A percentile compares a stretch with the other conserved stretches of the same genome.
These are phyloP conservation scores for Anastatus disparis DNA, from an alignment of 1,140 invertebrate species.

Conservation along the genomic window DNA sequence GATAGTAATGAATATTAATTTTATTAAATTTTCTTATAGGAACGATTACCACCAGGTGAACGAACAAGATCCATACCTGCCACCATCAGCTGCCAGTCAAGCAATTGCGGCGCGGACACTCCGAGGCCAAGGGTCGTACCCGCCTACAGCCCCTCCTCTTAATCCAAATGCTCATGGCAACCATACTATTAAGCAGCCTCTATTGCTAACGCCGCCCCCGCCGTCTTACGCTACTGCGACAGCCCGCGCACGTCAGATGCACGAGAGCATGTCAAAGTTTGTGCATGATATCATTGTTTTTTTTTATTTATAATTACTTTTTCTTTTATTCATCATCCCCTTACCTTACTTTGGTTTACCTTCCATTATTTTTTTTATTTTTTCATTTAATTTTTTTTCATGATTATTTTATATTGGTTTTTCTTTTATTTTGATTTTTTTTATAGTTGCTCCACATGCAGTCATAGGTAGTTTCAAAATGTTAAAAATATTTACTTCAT, in stretches of 20 bases:
- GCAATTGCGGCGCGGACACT: slow-evolving; percentile 73
- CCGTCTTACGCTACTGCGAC: slow-evolving; percentile 69
- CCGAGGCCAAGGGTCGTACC: slow-evolving; percentile 74
- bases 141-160: slow-evolving; percentile 68
- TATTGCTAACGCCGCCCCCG: slow-evolving; percentile 67
- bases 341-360: slow-evolving; percentile 28
- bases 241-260: slow-evolving; percentile 69
- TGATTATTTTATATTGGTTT: too few relatives aligned
- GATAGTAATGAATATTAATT: too few relatives aligned
- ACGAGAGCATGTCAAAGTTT: slow-evolving; percentile 68
- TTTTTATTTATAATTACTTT: slow-evolving; percentile 50
- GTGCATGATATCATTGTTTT: slow-evolving; percentile 63
- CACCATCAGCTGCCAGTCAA: slow-evolving; percentile 72
- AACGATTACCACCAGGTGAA: slow-evolving; percentile 79
- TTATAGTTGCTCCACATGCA: too few relatives aligned
- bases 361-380: slow-evolving; percentile 2
- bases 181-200: slow-evolving; percentile 68
- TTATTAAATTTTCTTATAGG: slow-evolving; percentile 58
- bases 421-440: too few relatives aligned
- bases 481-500: too few relatives aligned
- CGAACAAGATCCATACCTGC: slow-evolving; percentile 78
- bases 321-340: slow-evolving; percentile 41
- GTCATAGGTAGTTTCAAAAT: too few relatives aligned
- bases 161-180: slow-evolving; percentile 67
- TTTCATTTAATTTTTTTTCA: too few relatives aligned